Evolutionary conservation across 2,797 vertebrate species (phyloP).

Genomic region (Gobio occitaniae): DNA sequence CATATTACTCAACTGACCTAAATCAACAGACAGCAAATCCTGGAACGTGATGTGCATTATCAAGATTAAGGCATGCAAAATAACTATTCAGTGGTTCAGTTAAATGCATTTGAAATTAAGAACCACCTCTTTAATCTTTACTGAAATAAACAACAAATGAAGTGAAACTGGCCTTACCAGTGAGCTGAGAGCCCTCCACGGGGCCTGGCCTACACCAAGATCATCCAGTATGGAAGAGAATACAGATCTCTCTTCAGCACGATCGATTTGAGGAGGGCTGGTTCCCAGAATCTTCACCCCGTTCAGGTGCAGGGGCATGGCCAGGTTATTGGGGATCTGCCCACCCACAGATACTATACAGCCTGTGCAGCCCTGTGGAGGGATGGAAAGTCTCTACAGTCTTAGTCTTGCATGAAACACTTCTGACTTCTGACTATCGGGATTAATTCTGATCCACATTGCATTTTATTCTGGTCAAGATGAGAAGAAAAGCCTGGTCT

Average conservation of each 20-base stretch:
- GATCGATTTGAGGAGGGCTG: slow-evolving; percentile 87
- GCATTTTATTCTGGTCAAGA: slow-evolving; percentile 9
- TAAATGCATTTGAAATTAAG: slow-evolving; percentile 10
- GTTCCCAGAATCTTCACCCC: slow-evolving; percentile 93
- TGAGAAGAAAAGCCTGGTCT: neutral
- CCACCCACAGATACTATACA: slow-evolving; percentile 95
- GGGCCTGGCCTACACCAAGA: slow-evolving; percentile 88
- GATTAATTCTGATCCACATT: neutral
- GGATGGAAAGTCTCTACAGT: slow-evolving; percentile 9
- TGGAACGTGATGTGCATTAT: neutral
- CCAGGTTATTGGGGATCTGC: slow-evolving; percentile 95
- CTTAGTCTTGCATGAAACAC: neutral
- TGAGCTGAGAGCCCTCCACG: slow-evolving; percentile 91
- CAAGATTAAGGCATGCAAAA: neutral
- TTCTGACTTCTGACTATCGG: neutral
- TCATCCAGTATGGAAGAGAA: slow-evolving; percentile 91
- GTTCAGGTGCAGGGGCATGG: slow-evolving; percentile 85
- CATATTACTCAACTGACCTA: slow-evolving; percentile 21
- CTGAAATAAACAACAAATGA: slow-evolving; percentile 19
- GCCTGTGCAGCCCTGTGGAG: slow-evolving; percentile 84
- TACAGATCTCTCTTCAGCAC: slow-evolving; percentile 89
- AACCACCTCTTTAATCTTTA: neutral
- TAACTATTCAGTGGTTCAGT: neutral
- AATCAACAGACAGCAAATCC: neutral
- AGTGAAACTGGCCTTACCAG: slow-evolving; percentile 75